Conservation (phyloP, 2,888 invertebrate genomes). For the Melipona beecheii region DNA sequence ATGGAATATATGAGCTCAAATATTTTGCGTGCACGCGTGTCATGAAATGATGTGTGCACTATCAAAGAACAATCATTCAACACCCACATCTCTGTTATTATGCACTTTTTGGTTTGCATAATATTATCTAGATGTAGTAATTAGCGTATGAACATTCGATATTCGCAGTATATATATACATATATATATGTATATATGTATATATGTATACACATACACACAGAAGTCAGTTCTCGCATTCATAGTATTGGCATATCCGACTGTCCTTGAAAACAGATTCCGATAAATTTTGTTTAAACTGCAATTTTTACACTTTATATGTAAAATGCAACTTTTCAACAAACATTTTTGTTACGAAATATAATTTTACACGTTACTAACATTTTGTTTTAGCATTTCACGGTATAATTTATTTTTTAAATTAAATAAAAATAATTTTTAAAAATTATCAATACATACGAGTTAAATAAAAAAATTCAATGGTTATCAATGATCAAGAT, state of each 20-base stretch:
- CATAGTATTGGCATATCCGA: background rate
- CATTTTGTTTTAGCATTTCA: background rate
- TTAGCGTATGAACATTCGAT: background rate
- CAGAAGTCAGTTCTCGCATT: background rate
- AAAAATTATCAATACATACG: background rate
- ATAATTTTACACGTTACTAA: background rate
- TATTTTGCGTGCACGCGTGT: slow-evolving; percentile 54
- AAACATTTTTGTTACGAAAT: background rate
- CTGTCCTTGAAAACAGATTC: slow-evolving; percentile 7
- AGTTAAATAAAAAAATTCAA: background rate
- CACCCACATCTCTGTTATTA: slow-evolving; percentile 33
- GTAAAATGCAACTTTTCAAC: background rate
- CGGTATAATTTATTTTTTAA: background rate
- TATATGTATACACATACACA: background rate
- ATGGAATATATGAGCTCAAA: slow-evolving; percentile 48
- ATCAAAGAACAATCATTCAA: slow-evolving; percentile 39
- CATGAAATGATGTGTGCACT: slow-evolving; percentile 33
- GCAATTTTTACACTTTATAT: background rate
- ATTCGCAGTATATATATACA: background rate
- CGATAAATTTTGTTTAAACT: background rate
- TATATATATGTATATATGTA: too few species aligned
- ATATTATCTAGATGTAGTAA: background rate
- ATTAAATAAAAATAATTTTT: background rate
- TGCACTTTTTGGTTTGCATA: slow-evolving; percentile 47
- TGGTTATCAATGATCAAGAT: background rate